Evolutionary conservation across 2,113 vertebrate genomes (phyloP).

Genomic region (Nerophis ophidion): DNA sequence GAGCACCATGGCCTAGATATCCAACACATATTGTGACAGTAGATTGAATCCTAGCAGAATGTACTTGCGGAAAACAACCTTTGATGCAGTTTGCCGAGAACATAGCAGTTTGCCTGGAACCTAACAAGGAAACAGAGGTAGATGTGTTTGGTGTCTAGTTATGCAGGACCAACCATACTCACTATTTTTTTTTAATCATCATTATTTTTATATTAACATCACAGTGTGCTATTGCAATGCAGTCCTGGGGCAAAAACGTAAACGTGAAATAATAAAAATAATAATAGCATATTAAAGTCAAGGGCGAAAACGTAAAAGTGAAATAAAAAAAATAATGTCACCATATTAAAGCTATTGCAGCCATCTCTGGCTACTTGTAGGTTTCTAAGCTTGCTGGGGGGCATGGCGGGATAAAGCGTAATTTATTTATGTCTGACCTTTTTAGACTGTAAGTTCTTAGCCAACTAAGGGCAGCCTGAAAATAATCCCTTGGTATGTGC

Average conservation of each 20-base stretch:
- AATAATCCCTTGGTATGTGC: conserved; percentile 27
- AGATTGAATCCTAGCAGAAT: conserved; percentile 55
- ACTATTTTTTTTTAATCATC: not conserved
- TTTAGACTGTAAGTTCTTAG: conserved; percentile 37
- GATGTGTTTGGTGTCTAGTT: not conserved
- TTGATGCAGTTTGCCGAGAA: conserved; percentile 34
- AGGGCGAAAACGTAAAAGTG: conserved; percentile 25
- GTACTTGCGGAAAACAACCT: conserved; percentile 42
- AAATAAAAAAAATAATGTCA: conserved; percentile 38
- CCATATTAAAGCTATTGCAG: conserved; percentile 32
- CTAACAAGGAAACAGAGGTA: conserved; percentile 16
- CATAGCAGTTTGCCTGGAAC: conserved; percentile 27
- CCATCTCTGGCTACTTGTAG: conserved; percentile 43
- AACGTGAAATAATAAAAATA: conserved; percentile 38
- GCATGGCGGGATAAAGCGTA: conserved; percentile 27
- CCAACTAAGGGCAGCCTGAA: conserved; percentile 40
- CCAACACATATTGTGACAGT: conserved; percentile 51
- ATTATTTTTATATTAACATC: conserved; percentile 12
- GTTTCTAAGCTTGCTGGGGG: conserved; percentile 33
- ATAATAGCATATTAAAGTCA: conserved; percentile 31
- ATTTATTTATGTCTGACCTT: conserved; percentile 66
- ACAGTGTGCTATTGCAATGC: not conserved
- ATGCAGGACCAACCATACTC: not conserved
- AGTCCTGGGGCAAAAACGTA: conserved; percentile 21
- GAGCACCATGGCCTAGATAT: conserved; percentile 57